Base-by-base conservation (phyloP, 2,113 vertebrate species). In the Labeo catla region DNA sequence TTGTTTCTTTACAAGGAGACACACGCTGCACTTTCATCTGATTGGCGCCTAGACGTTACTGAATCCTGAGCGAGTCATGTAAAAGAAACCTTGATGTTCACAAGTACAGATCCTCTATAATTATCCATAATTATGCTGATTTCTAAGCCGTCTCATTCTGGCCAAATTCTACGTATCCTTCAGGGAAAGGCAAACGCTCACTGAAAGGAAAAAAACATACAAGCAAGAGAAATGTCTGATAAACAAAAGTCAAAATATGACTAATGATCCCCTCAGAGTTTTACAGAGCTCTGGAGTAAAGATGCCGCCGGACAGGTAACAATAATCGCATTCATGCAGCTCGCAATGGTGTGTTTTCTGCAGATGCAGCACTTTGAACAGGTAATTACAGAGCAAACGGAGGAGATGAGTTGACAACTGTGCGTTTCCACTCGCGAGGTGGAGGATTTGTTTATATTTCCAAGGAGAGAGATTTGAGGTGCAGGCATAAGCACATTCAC, bases 381-480 rank as follows among this genome's bases (percentile, higher is more conserved):
- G 19, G 34, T 19, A 19, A 78, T 76, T 68, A 47, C 78, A 36
- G 13, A 74, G 66, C 39, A 28, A 70, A 59, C 57, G 4, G 59
- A 57, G 78, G 54, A 90, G 91, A 88, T 88, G 89, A 66, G 78
- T 88, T 92, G 93, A 93, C 93, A 93, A 85, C 88, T 81, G 3
- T 39, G 19, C 68, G 90, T 93, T 92, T 92, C 89, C 87, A 90
- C 88, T 89, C n/a, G 52, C 86, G 89, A 91, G 90, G 89, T 91
- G 91, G 90, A 91, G 91, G 91, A 91, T 92, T 90, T 87, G 91
- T 92, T 94, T 92, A 92, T 91, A 88, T 93, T 89, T 85, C 88
- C 83, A 50, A 54, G 49, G 16, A 70, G 49, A 70, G 81, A 52
- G 81, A 39, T 68, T 70, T 70, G 15, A 16, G 16, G 63, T 70